A percentile compares a stretch with the other conserved stretches of the same genome.
Evolutionary conservation across 2,113 vertebrate genomes (phyloP).

Genomic region (Paramormyrops kingsleyae): DNA sequence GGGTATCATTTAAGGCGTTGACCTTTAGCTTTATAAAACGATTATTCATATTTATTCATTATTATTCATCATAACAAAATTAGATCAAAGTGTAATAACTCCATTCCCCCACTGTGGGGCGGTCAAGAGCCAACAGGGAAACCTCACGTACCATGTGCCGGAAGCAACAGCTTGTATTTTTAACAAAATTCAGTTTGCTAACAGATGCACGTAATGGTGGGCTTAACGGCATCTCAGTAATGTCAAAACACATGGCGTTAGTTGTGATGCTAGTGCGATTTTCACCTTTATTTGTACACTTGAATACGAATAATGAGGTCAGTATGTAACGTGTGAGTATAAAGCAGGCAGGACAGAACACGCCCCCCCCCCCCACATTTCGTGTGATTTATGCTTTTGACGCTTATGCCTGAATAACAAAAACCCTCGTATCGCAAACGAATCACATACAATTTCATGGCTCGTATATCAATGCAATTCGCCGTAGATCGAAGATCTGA

Average conservation of each 20-base stretch:
- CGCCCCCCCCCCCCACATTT: not conserved
- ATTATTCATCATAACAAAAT: conserved; percentile 33
- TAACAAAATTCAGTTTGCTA: conserved; percentile 1
- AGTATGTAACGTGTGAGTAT: not conserved
- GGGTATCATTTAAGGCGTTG: not conserved
- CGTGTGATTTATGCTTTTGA: not conserved
- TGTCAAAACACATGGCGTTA: not conserved
- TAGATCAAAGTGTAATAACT: conserved; percentile 56
- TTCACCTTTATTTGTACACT: conserved; percentile 4
- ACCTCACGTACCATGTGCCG: not conserved
- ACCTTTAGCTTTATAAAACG: conserved; percentile 51
- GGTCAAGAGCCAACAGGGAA: conserved; percentile 25
- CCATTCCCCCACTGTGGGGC: conserved; percentile 58
- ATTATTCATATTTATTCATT: conserved; percentile 32
- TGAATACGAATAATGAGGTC: not conserved
- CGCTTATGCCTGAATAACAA: not conserved
- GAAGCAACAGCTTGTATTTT: not conserved
- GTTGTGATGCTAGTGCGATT: not conserved
- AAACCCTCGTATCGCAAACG: not conserved
- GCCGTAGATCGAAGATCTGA: not conserved
- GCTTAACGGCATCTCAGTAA: not conserved
- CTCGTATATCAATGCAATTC: not conserved
- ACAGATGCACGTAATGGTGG: not conserved
- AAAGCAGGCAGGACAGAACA: not conserved
- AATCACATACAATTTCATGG: not conserved